Evolutionary conservation across 1,140 invertebrate species (phyloP).

Genomic region (Caenorhabditis remanei): DNA sequence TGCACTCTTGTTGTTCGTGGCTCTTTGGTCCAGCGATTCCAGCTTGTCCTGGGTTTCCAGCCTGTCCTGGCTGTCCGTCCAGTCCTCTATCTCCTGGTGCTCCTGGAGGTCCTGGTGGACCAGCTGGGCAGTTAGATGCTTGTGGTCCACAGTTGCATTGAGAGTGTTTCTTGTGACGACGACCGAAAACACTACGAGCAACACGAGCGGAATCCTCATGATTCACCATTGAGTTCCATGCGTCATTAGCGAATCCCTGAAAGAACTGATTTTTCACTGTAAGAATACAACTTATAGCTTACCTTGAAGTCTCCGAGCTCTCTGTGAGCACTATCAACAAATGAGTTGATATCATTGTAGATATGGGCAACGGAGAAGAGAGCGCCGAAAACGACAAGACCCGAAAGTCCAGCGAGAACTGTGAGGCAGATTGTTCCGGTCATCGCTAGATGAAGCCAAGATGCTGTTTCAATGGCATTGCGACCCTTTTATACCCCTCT

Average conservation of each 20-base stretch:
- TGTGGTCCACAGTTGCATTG: constrained; percentile 63
- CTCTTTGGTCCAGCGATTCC: constrained; percentile 66
- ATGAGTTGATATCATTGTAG: constrained; percentile 56
- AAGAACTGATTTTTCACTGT: background rate
- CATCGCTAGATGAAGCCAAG: constrained; percentile 27
- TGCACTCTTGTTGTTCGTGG: constrained; percentile 59
- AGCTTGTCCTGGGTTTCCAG: constrained; percentile 70
- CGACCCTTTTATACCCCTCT: constrained; percentile 40
- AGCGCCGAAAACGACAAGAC: constrained; percentile 32
- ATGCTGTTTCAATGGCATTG: constrained; percentile 25
- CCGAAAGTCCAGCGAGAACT: constrained; percentile 27
- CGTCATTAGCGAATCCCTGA: constrained; percentile 62
- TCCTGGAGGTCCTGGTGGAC: constrained; percentile 71
- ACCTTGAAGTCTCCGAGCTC: constrained; percentile 55
- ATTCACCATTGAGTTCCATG: constrained; percentile 60
- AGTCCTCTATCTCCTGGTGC: constrained; percentile 70
- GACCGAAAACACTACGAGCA: constrained; percentile 42
- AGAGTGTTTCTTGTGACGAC: constrained; percentile 55
- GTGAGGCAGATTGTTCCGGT: constrained; percentile 38
- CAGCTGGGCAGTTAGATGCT: constrained; percentile 65
- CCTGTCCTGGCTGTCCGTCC: constrained; percentile 70
- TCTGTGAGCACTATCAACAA: constrained; percentile 35
- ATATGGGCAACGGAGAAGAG: constrained; percentile 43
- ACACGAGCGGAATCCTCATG: constrained; percentile 27
- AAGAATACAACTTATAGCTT: background rate